Evolutionary conservation across 2,888 invertebrate species (phyloP), one percentile per base, ranked within the genome.

Genomic region (Dynastes hyllus): DNA sequence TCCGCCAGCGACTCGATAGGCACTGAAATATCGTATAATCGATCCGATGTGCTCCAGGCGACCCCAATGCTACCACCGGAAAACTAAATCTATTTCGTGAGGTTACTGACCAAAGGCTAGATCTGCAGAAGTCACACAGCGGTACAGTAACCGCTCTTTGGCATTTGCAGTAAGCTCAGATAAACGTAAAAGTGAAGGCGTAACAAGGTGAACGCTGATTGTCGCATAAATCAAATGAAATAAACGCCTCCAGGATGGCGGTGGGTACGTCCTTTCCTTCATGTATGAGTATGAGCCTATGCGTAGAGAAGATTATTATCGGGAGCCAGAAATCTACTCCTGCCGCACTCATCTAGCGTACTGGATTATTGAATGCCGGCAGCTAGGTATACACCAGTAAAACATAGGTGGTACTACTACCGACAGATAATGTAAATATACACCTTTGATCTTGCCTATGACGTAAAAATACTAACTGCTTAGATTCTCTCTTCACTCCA

Each of bases 361-460:
- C 40, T 45, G 67, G 61, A 61, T 61, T 67, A 67, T 45, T 67
- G 40, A 22, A 40, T 45, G 67, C 67, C 67, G n/a, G 8, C n/a
- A 67, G 67, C 67, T 22, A 67, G 16, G 16, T 66, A 45, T 66
- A n/a, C 63, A 45, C 22, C 66, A 37, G 66, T 67, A 45, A 45
- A 67, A 67, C 45, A 67, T 67, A 67, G 67, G 67, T 67, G 67
- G 45, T 67, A 67, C n/a, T 37, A 40, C 16, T 37, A 40, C 40
- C 40, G 40, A 67, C 40, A 16, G 67, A 67, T 70, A 70, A 70
- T 70, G 53, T 70, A 70, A 70, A 70, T 53, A 70, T 70, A 53
- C 32, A 53, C 70, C 70, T 70, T 70, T 70, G 53, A 70, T 70
- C 70, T 53, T 53, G 22, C 6, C 32, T 11, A n/a, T 29, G 70